Base-by-base conservation (phyloP, 2,113 vertebrate genomes). In the Entelurus aequoreus region DNA sequence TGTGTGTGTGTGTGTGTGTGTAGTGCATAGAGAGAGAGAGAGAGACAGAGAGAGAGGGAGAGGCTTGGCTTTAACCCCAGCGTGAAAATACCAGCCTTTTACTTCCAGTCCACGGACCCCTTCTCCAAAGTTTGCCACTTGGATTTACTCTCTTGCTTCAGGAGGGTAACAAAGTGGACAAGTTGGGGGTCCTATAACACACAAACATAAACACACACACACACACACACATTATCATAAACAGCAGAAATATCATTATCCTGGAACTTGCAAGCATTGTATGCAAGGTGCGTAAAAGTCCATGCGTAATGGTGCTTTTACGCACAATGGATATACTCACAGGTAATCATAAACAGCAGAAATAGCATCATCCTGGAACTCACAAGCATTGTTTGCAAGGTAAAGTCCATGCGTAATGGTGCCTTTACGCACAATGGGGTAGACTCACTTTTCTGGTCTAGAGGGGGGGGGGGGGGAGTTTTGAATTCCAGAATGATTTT, bases 401-500 rank as follows among this genome's bases (percentile, higher is more conserved):
- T 60, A 57, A 59, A 65, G 35, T 8, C 21, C 8, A 1, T 54
- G 75, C 65, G 63, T 60, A 67, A 74, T 60, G 15, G 36, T 49
- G 63, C 62, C 40, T 72, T 38, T 84, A 82, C 81, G 85, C 73
- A 81, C 83, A 79, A 42, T 6, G 11, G 42, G 9, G 3, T 44
- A 10, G 42, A 44, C 42, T 44, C 42, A 44, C 42, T 46, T 46
- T 46, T 11, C 11, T 46, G 42, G 12, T 77, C 72, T 68, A 57
- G 51, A 57, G 5, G 0, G 42, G 42, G 42, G 42, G 42, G 1
- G 38, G 5, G 82, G 90, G 90, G 92, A 92, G 93, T 94, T 95
- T 94, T 92, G 91, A 95, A 96, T 96, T 95, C 94, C 93, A 95
- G 87, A 93, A 94, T 93, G 94, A 94, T 94, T 95, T 94, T 92